Base-by-base conservation (phyloP, 2,888 invertebrate genomes). In the Nemapogon koenigi region DNA sequence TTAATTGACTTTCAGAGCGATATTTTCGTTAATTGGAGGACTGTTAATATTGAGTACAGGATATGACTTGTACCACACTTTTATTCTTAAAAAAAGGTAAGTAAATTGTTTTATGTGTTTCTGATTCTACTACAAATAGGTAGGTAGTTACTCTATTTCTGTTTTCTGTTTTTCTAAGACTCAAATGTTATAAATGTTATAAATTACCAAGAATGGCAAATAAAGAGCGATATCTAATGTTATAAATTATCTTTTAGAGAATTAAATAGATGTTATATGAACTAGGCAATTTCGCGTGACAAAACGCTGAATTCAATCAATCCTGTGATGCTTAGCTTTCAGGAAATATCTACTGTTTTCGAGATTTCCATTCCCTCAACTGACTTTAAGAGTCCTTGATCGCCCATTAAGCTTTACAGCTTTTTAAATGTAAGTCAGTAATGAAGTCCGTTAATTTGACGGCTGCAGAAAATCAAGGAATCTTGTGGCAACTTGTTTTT, bases 21-120 rank as follows among this genome's bases (percentile, higher is more conserved):
- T 68, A n/a, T 58, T 68, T 26, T 53, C 56, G 2, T 4, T 59
- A 0, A 49, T 68, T 10, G 59, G 46, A 2, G 32, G 53, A 3
- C 16, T 63, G 1, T 39, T 53, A 0, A 35, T 58, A 2, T 1
- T 52, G 2, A 63, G 65, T 39, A 66, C 67, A 2, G 29, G 47
- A 1, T 67, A 62, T 16, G 67, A 68, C 37, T 39, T 66, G 7
- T 51, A 47, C 16, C 50, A 53, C 25, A 39, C 39, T 2, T 59
- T 62, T 16, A 37, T 49, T 2, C 40, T 54, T 1, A 55, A 57
- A 41, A 41, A 37, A 39, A 31, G 41, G 38, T 35, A 39, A 11
- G 4, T 35, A 11, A 6, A 19, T 13, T 30, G n/a, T 18, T 18
- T 8, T 28, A 18, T 7, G 22, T 7, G 6, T 6, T 22, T 22